A percentile compares a stretch with the other conserved stretches of the same genome.
phyloP scores from a whole-genome alignment of 2,113 vertebrate genomes.

The Chaetorhynchus papuensis region DNA sequence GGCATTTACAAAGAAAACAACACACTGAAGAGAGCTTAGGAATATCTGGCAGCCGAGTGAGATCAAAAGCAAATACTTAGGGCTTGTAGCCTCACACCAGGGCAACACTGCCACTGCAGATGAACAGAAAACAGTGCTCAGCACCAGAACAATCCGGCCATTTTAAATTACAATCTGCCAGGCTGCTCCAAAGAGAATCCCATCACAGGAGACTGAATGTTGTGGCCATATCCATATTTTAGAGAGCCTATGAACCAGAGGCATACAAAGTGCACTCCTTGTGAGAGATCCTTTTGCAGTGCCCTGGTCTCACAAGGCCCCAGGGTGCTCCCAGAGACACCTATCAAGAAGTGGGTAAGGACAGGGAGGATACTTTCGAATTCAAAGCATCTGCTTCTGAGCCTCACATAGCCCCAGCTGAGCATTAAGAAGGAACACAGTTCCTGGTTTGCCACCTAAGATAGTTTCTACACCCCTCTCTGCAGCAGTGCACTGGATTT shows the following conservation, averaged over 20 bases:
- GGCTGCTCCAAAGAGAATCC: background rate
- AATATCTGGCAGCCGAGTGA: background rate
- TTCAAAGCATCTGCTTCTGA: background rate
- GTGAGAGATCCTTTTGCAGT: background rate
- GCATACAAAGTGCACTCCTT: fast-evolving
- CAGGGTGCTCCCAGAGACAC: background rate
- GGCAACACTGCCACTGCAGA: background rate
- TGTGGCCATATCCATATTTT: background rate
- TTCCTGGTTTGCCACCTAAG: background rate
- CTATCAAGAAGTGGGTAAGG: background rate
- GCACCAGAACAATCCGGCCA: background rate
- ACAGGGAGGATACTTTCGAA: background rate
- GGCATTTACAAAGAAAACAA: background rate
- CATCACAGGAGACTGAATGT: background rate
- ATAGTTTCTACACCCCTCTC: background rate
- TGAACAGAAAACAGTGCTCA: background rate
- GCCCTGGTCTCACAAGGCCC: background rate
- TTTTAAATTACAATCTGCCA: background rate
- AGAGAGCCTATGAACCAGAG: background rate
- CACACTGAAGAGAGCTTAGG: background rate
- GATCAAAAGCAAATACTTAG: background rate
- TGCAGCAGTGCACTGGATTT: background rate
- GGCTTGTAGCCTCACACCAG: background rate
- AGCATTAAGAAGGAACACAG: background rate
- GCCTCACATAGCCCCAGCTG: background rate